phyloP scores from a whole-genome alignment of 2,888 invertebrate genomes.

The Bombylius major region DNA sequence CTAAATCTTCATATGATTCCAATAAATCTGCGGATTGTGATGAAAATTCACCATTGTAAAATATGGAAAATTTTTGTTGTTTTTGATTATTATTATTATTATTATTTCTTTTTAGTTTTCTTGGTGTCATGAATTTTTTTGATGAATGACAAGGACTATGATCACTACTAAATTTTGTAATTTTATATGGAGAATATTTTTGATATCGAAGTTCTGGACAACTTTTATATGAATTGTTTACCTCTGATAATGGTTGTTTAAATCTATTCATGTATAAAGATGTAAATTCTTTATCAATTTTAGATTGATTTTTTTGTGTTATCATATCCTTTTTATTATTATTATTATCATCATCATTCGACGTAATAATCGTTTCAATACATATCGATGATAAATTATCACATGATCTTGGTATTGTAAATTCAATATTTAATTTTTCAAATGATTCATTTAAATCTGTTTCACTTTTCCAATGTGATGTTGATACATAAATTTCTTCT shows the following conservation, averaged over 20 bases:
- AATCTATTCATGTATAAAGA: not conserved
- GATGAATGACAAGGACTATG: constrained; percentile 13
- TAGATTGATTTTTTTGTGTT: not conserved
- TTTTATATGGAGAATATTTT: not conserved
- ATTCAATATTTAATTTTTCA: not conserved
- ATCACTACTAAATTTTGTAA: not conserved
- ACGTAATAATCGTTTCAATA: not conserved
- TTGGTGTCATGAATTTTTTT: constrained; percentile 12
- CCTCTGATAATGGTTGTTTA: not conserved
- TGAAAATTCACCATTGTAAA: not conserved
- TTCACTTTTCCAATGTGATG: constrained; percentile 6
- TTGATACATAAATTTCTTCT: not conserved
- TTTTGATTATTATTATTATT: constrained; percentile 1
- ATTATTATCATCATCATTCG: not conserved
- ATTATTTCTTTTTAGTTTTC: constrained; percentile 14
- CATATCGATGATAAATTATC: not conserved
- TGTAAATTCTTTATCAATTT: not conserved
- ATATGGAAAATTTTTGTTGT: constrained; percentile 2
- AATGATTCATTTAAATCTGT: constrained; percentile 6
- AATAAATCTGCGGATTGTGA: constrained; percentile 1
- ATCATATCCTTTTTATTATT: not conserved
- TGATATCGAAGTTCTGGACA: constrained; percentile 25
- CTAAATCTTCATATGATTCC: constrained; percentile 6
- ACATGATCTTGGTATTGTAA: not conserved
- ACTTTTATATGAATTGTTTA: constrained; percentile 20